These are phyloP conservation scores for Melanotus villosus DNA, from an alignment of 2,888 invertebrate species.

Conservation along the genomic window DNA sequence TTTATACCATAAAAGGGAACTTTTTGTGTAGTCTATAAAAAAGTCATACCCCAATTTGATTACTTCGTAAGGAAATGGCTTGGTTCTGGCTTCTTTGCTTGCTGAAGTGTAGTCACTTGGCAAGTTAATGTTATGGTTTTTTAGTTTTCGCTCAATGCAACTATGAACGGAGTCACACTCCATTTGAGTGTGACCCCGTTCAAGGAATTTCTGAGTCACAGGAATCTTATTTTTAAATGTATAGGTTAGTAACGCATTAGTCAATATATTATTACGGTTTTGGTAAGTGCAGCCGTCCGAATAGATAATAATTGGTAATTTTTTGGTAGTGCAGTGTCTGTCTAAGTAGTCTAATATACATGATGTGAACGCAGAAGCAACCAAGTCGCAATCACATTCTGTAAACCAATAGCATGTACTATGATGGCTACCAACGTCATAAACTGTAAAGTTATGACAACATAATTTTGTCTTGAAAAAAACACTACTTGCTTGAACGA, in stretches of 20 bases:
- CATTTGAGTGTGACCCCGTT: no score
- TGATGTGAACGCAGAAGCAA: conserved; percentile 6
- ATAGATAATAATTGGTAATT: conserved; percentile 11
- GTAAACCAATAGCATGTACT: conserved; percentile 54
- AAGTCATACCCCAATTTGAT: background rate
- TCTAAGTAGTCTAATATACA: conserved; percentile 9
- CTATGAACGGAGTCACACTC: no score
- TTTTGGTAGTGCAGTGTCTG: background rate
- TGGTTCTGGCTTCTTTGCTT: conserved; percentile 6
- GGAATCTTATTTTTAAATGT: background rate
- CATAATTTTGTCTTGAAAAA: no score
- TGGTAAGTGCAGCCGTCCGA: conserved; percentile 18
- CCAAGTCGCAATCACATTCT: conserved; percentile 49
- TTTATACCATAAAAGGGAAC: background rate
- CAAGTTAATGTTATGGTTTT: background rate
- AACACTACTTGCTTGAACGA: conserved; percentile 38
- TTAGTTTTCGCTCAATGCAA: no score
- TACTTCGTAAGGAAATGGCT: background rate
- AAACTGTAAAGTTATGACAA: conserved; percentile 56
- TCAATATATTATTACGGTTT: conserved; percentile 15
- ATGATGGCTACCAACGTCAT: conserved; percentile 50
- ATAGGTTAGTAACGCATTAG: conserved; percentile 8
- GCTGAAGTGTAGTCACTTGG: conserved; percentile 3
- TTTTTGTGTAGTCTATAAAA: conserved; percentile 1
- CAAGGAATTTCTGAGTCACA: background rate